These are phyloP conservation scores for Patella ulyssiponensis DNA, from an alignment of 2,888 invertebrate genomes.

Conservation along the genomic window DNA sequence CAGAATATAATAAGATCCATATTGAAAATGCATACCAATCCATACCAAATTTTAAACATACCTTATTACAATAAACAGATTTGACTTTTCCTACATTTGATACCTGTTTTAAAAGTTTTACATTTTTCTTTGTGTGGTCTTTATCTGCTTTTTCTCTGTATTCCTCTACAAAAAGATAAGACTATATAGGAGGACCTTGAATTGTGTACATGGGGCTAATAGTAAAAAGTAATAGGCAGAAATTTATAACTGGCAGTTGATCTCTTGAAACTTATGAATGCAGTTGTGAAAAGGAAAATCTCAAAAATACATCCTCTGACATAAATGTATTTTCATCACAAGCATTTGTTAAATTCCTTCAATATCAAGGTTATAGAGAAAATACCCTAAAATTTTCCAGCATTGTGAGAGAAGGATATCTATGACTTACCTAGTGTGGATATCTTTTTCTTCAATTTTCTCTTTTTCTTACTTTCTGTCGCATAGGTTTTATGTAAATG, in stretches of 20 bases:
- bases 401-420: neutral
- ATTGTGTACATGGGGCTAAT: neutral
- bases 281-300: no score
- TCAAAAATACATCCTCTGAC: no score
- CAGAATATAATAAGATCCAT: no score
- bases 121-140: constrained; percentile 38
- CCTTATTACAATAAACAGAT: constrained; percentile 29
- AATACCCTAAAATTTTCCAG: no score
- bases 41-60: constrained; percentile 15
- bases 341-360: no score
- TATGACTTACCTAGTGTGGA: constrained; percentile 26
- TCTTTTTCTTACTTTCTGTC: constrained; percentile 21
- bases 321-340: no score
- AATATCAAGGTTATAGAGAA: no score
- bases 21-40: no score
- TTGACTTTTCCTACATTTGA: constrained; percentile 38
- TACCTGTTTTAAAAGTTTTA: constrained; percentile 31
- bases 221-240: no score
- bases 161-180: constrained; percentile 29
- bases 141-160: constrained; percentile 27
- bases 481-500: constrained; percentile 38
- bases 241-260: no score
- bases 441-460: constrained; percentile 22
- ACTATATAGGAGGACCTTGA: constrained; percentile 3
- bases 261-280: no score